A percentile compares a stretch with the other conserved stretches of the same genome.
These are phyloP conservation scores for Oenanthe oenanthe DNA, from an alignment of 2,113 vertebrate genomes.

Conservation along the genomic window DNA sequence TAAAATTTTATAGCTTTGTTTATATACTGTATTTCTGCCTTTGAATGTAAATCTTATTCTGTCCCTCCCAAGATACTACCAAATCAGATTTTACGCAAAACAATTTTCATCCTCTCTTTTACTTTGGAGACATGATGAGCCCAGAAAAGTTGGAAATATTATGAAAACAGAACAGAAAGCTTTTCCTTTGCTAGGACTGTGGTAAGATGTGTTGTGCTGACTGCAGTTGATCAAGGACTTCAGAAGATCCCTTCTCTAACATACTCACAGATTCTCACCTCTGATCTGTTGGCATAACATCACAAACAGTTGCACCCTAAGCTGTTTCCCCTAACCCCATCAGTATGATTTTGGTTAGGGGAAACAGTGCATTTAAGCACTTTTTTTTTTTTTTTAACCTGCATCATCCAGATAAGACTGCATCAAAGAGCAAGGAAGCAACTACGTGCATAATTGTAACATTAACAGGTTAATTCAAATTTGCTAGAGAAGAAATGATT, in stretches of 20 bases:
- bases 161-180: background rate
- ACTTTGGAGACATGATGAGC: background rate
- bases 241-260: background rate
- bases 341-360: background rate
- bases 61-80: background rate
- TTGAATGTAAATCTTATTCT: background rate
- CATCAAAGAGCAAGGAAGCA: background rate
- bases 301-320: background rate
- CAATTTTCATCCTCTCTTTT: background rate
- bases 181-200: background rate
- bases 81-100: slow-evolving; percentile 6
- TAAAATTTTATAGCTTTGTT: background rate
- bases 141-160: background rate
- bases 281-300: background rate
- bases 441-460: background rate
- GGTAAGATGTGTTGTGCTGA: background rate
- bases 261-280: background rate
- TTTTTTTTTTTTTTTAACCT: background rate
- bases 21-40: background rate
- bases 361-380: background rate
- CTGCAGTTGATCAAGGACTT: background rate
- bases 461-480: background rate
- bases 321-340: background rate
- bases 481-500: background rate
- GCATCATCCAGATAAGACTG: background rate